phyloP scores from a whole-genome alignment of 2,888 invertebrate species.

The Theretra japonica region DNA sequence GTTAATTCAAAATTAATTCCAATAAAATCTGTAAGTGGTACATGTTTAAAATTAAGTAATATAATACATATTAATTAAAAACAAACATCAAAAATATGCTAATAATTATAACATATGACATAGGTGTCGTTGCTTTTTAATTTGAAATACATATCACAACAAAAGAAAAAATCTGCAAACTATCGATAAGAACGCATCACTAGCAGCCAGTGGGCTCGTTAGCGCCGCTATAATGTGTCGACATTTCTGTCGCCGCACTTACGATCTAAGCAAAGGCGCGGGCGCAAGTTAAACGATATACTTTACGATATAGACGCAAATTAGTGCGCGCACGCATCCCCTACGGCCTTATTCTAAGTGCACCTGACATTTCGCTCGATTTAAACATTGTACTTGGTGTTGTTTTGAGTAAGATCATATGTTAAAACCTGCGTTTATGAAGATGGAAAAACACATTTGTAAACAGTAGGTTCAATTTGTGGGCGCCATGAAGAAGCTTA shows the following conservation, averaged over 20 bases:
- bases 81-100: too few species aligned
- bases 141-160: background rate
- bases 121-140: too few species aligned
- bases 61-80: too few species aligned
- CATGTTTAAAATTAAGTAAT: too few species aligned
- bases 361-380: conserved; percentile 18
- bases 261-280: conserved; percentile 39
- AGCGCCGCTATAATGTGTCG: conserved; percentile 64
- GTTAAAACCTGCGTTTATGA: background rate
- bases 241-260: conserved; percentile 61
- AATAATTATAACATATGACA: too few species aligned
- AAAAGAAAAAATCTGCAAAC: background rate
- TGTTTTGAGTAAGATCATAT: background rate
- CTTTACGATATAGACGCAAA: conserved; percentile 58
- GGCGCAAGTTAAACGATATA: conserved; percentile 47
- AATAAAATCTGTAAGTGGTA: too few species aligned
- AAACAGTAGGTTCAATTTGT: too few species aligned
- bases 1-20: too few species aligned
- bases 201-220: conserved; percentile 58
- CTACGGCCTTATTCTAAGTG: conserved; percentile 14
- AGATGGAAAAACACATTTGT: too few species aligned
- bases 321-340: conserved; percentile 44
- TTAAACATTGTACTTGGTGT: background rate
- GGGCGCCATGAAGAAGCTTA: too few species aligned
- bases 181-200: conserved; percentile 50